Evolutionary conservation across 2,113 vertebrate genomes (phyloP), one percentile per base, ranked within the genome.

Genomic region (Esox niger): DNA sequence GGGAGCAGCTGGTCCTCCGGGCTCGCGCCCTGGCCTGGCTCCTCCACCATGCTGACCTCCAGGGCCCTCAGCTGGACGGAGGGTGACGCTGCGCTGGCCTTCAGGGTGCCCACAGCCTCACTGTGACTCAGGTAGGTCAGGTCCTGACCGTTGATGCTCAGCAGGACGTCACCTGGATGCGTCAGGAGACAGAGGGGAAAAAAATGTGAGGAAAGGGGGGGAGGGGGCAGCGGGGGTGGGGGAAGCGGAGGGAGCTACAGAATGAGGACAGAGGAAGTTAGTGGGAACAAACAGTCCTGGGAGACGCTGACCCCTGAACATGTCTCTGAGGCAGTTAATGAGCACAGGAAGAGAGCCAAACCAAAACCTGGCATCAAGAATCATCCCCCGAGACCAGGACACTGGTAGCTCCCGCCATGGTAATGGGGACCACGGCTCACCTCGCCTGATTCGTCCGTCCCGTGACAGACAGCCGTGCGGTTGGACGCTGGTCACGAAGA

Each of bases 401-500:
- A 5, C 21, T 55, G 21, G 20, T 21, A 54, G 23, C 17, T n/a
- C 49, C 13, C 20, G 4, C 23, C 49, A 1, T 10, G 38, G 1
- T 23, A 21, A 7, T 13, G 2, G 20, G 47, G 59, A 32, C 0
- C 17, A 49, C 47, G 15, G 32, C 84, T 83, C 79, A 97, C 97
- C 97, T 92, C 94, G 91, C 88, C 95, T 98, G 88, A 98, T 97
- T 74, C 96, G 90, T 77, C 96, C 96, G 0, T 98, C 97, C 75
- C 96, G 91, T 0, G 96, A 95, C 71, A 99, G 88, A 81, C 97
- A 99, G 81, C 97, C 97, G 0, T 98, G 95, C 7, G 95, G 95
- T 61, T 98, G 97, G 30, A 99, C 96, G 0, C 97, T 99, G 46
- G 97, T 99, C 73, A 99, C 97, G 9, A 99, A 99, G 85, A 99